Base-by-base conservation (phyloP, 2,797 vertebrate genomes). In the Tapirus indicus region DNA sequence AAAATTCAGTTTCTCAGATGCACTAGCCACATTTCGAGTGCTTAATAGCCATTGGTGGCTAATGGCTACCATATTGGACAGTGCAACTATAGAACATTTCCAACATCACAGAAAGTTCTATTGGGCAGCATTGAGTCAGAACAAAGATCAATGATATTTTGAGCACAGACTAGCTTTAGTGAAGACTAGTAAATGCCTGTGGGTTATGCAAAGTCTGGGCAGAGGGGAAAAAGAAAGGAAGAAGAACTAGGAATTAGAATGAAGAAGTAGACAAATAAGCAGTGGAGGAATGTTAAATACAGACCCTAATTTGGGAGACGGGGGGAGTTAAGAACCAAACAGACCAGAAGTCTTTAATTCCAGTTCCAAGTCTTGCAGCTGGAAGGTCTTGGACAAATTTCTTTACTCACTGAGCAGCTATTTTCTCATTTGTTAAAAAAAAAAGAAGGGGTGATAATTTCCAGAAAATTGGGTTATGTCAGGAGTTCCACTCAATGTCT, bases 221-320 rank as follows among this genome's bases (percentile, higher is more conserved):
- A 88, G 80, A 29, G 18, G 6, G 0, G 6, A 29, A 17, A 90
- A 69, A 21, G 1, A n/a, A 72, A 23, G 68, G 35, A 12, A 41
- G 44, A 44, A 49, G 44, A 95, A 56, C 13, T 32, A 29, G 44
- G 27, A 79, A 91, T 35, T 20, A 68, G 44, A 88, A 88, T 32
- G 49, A 79, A 68, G 20, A 60, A 35, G 18, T 2, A 74, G 10
- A 20, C 3, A 18, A 83, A 49, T 6, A 71, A 85, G 54, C 10
- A 77, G 38, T 21, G 27, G 52, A 68, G 60, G 56, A 25, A 47
- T n/a, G 10, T 32, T 29, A 58, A 41, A 58, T 6, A 44, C 18
- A 49, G 9, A 35, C 47, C 62, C 47, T 35, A 41, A 35, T 10
- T 47, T 23, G n/a, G 18, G 5, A 44, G 44, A 3, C 0, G 0